A percentile compares a stretch with the other conserved stretches of the same genome.
Conservation (phyloP, 2,888 invertebrate genomes). For the Drosophila kanekoi region DNA sequence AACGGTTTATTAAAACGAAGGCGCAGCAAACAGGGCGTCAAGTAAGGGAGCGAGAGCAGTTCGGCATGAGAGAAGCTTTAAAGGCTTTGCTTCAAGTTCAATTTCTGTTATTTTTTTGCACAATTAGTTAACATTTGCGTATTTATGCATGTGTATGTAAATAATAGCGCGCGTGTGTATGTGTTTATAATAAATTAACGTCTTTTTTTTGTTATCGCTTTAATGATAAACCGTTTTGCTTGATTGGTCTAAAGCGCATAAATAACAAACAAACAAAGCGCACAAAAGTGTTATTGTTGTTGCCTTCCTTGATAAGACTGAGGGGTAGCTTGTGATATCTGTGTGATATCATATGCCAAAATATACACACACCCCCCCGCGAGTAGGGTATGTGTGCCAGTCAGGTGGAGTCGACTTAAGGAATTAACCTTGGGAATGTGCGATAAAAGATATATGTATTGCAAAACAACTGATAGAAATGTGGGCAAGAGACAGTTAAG, state of each 20-base stretch:
- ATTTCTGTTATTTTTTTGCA: conserved; percentile 13
- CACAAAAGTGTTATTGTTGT: conserved; percentile 30
- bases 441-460: conserved; percentile 28
- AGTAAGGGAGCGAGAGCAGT: conserved; percentile 10
- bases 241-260: conserved; percentile 77
- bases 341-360: conserved; percentile 61
- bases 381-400: conserved; percentile 5
- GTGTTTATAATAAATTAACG: conserved; percentile 71
- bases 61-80: conserved; percentile 7
- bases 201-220: conserved; percentile 72
- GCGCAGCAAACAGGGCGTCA: conserved; percentile 12
- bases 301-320: conserved; percentile 37
- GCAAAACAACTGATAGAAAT: conserved; percentile 1
- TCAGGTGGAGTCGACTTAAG: conserved; percentile 46
- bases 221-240: conserved; percentile 79
- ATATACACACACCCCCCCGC: conserved; percentile 15
- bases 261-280: conserved; percentile 75
- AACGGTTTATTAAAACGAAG: conserved; percentile 56
- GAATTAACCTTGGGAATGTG: conserved; percentile 35
- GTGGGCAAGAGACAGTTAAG: not conserved
- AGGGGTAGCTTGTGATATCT: conserved; percentile 28
- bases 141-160: conserved; percentile 17
- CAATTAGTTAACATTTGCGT: conserved; percentile 59
- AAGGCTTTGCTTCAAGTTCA: conserved; percentile 57
- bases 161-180: not conserved